Evolutionary conservation across 2,113 vertebrate genomes (phyloP), one percentile per base, ranked within the genome.

Genomic region (Osmerus eperlanus): DNA sequence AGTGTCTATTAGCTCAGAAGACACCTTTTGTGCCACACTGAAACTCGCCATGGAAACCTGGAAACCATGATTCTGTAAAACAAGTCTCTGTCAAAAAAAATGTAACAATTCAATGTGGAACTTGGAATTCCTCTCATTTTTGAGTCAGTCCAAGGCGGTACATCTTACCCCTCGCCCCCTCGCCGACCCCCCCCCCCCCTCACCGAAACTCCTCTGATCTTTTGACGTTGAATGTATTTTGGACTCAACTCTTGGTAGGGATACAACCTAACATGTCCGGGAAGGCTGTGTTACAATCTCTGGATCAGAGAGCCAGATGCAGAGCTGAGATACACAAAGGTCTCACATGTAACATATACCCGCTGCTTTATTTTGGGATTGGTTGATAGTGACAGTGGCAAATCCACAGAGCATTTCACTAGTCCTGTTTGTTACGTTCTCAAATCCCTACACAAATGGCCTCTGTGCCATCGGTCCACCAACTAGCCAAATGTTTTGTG

Each of bases 311-410:
- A 52, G 87, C 52, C 80, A 80, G 81, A 79, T 86, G 85, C 78
- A 83, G 41, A 65, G 53, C 71, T 66, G 63, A 73, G 84, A 69
- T 82, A 85, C 85, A 85, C 71, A 78, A 71, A 79, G 74, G 71
- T 47, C 70, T 53, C n/a, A 2, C 78, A 73, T 90, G 87, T 90
- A 92, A 92, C 83, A 21, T 79, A 92, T 85, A 85, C 84, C 88
- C 70, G 72, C 65, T 2, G 69, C 67, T 76, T 79, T 86, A 89
- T 89, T 83, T 78, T 82, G 80, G 83, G 75, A 83, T 87, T 73
- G 75, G 77, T 82, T 85, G 87, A 77, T 76, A 81, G 68, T 79
- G 25, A 11, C 65, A 82, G 47, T 83, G 56, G 80, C 74, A 82
- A 78, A 72, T 80, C 83, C 77, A 83, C 61, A 1, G 79, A 74